These are phyloP conservation scores for Macrostomum lignano DNA, from an alignment of 1,140 invertebrate species.

Conservation along the genomic window DNA sequence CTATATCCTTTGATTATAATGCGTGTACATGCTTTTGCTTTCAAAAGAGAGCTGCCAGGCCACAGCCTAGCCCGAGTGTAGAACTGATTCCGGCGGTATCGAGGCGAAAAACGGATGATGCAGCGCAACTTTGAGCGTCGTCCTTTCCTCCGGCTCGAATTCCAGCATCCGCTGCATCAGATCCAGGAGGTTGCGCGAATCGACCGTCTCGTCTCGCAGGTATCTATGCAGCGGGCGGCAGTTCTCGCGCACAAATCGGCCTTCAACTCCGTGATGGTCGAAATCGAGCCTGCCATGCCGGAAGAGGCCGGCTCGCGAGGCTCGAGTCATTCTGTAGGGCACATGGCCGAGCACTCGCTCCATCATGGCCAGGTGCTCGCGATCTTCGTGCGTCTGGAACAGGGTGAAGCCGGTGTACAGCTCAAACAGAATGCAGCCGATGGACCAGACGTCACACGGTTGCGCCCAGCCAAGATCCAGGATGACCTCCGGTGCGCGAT, in stretches of 20 bases:
- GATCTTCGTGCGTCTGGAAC: constrained; percentile 95
- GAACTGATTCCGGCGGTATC: background rate
- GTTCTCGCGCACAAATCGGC: constrained; percentile 38
- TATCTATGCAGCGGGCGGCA: constrained; percentile 86
- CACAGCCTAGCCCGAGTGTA: too few relatives aligned
- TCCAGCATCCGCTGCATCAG: constrained; percentile 77
- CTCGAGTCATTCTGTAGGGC: constrained; percentile 72
- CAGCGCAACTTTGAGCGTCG: constrained; percentile 58
- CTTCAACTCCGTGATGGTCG: constrained; percentile 18
- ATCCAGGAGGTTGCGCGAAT: constrained; percentile 70
- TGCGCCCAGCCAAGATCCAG: constrained; percentile 91
- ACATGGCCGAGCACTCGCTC: constrained; percentile 79
- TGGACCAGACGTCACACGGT: constrained; percentile 97
- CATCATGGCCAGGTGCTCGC: constrained; percentile 98
- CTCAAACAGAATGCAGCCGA: constrained; percentile 96
- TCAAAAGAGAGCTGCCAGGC: too few relatives aligned
- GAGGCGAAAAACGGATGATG: constrained; percentile 59
- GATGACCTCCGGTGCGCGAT: constrained; percentile 88
- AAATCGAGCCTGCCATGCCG: constrained; percentile 23
- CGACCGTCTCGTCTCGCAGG: constrained; percentile 44
- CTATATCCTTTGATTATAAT: too few relatives aligned
- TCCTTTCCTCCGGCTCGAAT: constrained; percentile 64
- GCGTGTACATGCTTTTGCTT: too few relatives aligned
- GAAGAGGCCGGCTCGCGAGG: constrained; percentile 35
- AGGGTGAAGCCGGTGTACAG: constrained; percentile 85